Evolutionary conservation across 2,113 vertebrate species (phyloP).

Genomic region (Macheiramphus alcinus): DNA sequence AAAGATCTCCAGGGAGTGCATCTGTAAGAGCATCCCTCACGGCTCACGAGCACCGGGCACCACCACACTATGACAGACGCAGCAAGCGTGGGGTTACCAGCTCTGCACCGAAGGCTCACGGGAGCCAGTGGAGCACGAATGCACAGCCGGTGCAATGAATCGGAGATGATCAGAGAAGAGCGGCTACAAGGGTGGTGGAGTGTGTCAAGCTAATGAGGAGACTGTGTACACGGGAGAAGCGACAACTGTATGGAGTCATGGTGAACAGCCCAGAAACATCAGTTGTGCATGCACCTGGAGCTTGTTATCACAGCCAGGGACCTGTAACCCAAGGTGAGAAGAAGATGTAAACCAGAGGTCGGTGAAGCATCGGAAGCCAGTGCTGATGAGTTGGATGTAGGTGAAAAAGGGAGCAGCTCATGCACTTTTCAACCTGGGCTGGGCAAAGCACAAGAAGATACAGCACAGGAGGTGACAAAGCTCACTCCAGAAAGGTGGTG

Average conservation of each 20-base stretch:
- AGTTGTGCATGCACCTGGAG: background rate
- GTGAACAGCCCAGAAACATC: background rate
- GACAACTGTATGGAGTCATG: background rate
- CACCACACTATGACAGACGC: accelerated
- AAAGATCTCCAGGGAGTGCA: background rate
- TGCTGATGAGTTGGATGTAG: background rate
- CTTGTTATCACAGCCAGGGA: background rate
- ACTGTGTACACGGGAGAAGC: background rate
- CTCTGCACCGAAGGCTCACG: background rate
- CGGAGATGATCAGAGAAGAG: accelerated
- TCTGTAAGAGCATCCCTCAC: background rate
- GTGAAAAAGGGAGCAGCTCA: background rate
- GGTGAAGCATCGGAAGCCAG: background rate
- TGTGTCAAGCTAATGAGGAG: background rate
- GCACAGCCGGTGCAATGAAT: too few species aligned
- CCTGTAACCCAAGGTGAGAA: background rate
- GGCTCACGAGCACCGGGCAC: accelerated
- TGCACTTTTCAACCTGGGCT: background rate
- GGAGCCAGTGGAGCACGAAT: background rate
- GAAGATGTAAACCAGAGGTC: background rate
- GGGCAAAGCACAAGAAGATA: background rate
- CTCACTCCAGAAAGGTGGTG: background rate
- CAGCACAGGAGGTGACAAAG: background rate
- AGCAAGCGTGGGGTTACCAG: accelerated
- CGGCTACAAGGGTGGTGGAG: background rate